These are phyloP conservation scores for Odontamblyopus rebecca DNA, from an alignment of 2,797 vertebrate genomes.

Conservation along the genomic window DNA sequence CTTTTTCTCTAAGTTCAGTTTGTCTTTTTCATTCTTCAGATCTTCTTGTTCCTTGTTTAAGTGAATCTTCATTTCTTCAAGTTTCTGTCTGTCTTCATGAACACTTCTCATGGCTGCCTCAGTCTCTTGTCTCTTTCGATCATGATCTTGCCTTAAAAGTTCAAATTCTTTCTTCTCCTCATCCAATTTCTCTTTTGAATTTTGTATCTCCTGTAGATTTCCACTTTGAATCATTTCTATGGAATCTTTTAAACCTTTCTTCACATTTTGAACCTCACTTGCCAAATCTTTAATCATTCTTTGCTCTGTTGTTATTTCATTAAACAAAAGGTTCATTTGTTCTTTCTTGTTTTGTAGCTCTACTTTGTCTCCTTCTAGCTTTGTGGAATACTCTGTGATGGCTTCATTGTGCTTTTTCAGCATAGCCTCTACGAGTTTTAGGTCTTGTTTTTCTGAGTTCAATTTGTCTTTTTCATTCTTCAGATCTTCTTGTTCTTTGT, in stretches of 20 bases:
- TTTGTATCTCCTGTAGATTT: not conserved
- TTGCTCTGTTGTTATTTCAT: conserved; percentile 15
- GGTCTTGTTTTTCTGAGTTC: not conserved
- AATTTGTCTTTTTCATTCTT: conserved; percentile 7
- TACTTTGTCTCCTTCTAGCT: not conserved
- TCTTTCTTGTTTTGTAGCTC: conserved; percentile 12
- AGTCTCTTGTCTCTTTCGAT: not conserved
- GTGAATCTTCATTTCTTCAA: not conserved
- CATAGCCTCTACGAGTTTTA: no score
- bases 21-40: conserved; percentile 4
- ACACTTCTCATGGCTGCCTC: not conserved
- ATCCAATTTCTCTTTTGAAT: not conserved
- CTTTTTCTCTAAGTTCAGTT: not conserved
- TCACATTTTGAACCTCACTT: not conserved
- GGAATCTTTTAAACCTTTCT: not conserved
- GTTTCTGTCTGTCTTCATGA: not conserved
- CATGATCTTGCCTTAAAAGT: not conserved
- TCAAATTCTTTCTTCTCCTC: conserved; percentile 1
- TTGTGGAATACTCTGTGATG: conserved; percentile 10
- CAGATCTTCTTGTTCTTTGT: not conserved
- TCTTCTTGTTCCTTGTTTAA: not conserved
- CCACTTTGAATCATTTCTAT: not conserved
- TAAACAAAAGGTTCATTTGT: not conserved
- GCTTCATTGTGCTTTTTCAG: not conserved
- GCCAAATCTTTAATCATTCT: not conserved